phyloP scores from a whole-genome alignment of 1,140 invertebrate species.

The Augochlora pura region DNA sequence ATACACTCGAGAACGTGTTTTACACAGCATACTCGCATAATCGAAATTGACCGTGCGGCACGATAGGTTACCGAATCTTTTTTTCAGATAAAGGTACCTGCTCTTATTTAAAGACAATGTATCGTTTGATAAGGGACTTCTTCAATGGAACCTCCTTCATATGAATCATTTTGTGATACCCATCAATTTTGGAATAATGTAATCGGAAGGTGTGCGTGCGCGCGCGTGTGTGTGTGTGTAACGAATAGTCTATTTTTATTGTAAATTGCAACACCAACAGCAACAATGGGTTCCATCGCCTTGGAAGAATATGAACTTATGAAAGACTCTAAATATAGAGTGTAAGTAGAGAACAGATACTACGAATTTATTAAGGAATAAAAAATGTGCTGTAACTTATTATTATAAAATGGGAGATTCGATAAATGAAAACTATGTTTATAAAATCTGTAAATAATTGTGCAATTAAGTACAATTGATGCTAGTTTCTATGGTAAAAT shows the following conservation, averaged over 20 bases:
- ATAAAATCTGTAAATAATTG: too few species aligned
- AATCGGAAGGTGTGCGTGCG: conserved; percentile 2
- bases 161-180: conserved; percentile 41
- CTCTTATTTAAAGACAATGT: conserved; percentile 44
- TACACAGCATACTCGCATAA: background rate
- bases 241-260: conserved; percentile 34
- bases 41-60: background rate
- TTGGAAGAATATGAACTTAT: conserved; percentile 87
- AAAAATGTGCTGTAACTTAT: too few species aligned
- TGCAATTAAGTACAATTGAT: too few species aligned
- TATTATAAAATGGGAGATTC: too few species aligned
- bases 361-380: too few species aligned
- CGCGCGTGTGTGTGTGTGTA: background rate
- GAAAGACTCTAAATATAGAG: conserved; percentile 89
- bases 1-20: background rate
- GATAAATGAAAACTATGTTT: too few species aligned
- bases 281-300: conserved; percentile 78
- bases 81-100: conserved; percentile 22
- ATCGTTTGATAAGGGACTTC: conserved; percentile 24
- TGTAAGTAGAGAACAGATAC: conserved; percentile 79
- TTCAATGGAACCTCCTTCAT: background rate
- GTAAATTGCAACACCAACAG: conserved; percentile 20
- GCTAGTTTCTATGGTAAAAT: too few species aligned
- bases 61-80: background rate
- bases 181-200: conserved; percentile 42